A percentile compares a stretch with the other conserved stretches of the same genome.
Evolutionary conservation across 2,113 vertebrate species (phyloP).

Genomic region (Erpornis zantholeuca): DNA sequence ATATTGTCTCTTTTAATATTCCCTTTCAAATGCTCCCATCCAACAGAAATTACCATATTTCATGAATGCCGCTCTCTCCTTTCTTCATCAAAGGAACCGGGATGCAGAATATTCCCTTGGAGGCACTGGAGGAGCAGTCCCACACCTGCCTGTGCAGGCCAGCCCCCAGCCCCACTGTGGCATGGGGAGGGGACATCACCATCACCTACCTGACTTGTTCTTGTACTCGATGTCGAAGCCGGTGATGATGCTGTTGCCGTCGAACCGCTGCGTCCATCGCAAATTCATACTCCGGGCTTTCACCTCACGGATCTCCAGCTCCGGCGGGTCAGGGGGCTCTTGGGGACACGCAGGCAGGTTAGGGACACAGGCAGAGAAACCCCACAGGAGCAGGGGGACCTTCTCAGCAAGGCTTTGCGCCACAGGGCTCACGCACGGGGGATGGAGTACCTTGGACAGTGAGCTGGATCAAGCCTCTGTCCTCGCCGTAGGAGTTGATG

Average conservation of each 20-base stretch:
- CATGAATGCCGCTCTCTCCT: slow-evolving; percentile 51
- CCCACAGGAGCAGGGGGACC: neutral
- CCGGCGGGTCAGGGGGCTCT: slow-evolving; percentile 96
- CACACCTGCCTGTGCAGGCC: neutral
- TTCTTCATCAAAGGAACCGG: slow-evolving; percentile 67
- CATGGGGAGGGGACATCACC: accelerated
- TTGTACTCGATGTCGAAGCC: slow-evolving; percentile 99
- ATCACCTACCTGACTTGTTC: slow-evolving; percentile 89
- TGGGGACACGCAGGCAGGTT: neutral
- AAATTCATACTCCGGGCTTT: slow-evolving; percentile 98
- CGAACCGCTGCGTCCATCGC: slow-evolving; percentile 95
- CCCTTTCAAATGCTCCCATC: slow-evolving; percentile 65
- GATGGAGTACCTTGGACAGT: slow-evolving; percentile 88
- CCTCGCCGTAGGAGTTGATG: slow-evolving; percentile 98
- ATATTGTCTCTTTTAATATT: slow-evolving; percentile 65
- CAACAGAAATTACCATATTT: slow-evolving; percentile 64
- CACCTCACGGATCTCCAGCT: slow-evolving; percentile 94
- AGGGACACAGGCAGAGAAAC: neutral
- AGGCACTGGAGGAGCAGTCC: neutral
- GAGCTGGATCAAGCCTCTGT: slow-evolving; percentile 96
- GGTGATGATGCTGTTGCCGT: slow-evolving; percentile 97
- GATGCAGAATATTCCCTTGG: slow-evolving; percentile 42
- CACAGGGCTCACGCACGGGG: accelerated
- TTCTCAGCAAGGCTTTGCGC: accelerated
- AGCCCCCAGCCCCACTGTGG: neutral